phyloP scores from a whole-genome alignment of 2,888 invertebrate genomes.

The Dermolepida albohirtum region DNA sequence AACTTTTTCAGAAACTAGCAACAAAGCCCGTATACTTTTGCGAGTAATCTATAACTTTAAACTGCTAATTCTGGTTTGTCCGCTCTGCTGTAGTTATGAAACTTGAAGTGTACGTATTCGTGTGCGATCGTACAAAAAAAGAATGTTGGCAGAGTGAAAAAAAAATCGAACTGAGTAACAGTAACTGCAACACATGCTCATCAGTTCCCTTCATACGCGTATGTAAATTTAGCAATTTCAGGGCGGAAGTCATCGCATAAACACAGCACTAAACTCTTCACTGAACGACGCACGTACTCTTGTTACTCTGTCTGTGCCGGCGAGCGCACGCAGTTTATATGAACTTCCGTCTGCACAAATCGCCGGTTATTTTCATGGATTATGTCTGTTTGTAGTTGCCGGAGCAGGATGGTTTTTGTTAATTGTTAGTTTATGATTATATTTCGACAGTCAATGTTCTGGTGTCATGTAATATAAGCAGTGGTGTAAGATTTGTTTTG shows the following conservation, averaged over 20 bases:
- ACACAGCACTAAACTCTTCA: slow-evolving; percentile 6
- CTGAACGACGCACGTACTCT: background rate
- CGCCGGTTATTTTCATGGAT: slow-evolving; percentile 15
- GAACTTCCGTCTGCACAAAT: slow-evolving; percentile 1
- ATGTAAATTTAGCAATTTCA: slow-evolving; percentile 30
- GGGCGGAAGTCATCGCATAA: slow-evolving; percentile 23
- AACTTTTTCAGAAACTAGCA: no score
- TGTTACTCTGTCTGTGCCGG: no score
- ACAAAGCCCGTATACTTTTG: no score
- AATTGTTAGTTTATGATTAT: background rate
- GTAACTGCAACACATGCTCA: background rate
- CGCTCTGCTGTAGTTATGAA: no score
- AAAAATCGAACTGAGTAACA: background rate
- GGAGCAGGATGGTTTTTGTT: background rate
- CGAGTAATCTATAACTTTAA: no score
- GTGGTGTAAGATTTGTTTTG: no score
- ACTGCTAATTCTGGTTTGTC: no score
- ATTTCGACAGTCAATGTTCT: background rate
- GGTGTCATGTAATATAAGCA: no score
- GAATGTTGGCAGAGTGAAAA: background rate
- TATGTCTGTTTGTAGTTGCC: background rate
- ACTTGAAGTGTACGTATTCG: no score
- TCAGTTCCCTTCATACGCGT: background rate
- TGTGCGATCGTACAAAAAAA: background rate
- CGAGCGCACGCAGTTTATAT: background rate